Evolutionary conservation across 2,113 vertebrate species (phyloP).

Genomic region (Pycnonotus jocosus): DNA sequence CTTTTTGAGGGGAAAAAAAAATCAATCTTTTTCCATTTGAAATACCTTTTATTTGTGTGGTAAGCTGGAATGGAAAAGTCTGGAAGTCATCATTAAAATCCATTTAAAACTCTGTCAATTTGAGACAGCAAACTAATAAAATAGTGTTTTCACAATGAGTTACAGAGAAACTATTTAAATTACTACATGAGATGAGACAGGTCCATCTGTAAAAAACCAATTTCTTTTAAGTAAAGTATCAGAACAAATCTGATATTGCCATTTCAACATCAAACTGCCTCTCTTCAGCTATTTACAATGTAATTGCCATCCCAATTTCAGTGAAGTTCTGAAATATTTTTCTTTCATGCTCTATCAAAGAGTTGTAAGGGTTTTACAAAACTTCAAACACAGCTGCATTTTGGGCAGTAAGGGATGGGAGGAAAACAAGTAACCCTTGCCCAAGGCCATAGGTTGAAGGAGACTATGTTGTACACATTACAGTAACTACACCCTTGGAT

Average conservation of each 20-base stretch:
- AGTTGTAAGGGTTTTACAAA: background rate
- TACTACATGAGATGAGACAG: background rate
- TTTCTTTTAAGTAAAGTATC: slow-evolving; percentile 33
- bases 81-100: background rate
- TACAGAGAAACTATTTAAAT: slow-evolving; percentile 36
- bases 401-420: background rate
- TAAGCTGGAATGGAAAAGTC: background rate
- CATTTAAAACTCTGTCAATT: background rate
- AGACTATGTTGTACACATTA: background rate
- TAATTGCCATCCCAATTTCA: slow-evolving; percentile 27
- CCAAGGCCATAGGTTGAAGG: background rate
- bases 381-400: background rate
- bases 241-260: slow-evolving; percentile 32
- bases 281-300: slow-evolving; percentile 30
- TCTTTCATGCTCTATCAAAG: slow-evolving; percentile 32
- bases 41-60: background rate
- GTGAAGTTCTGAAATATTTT: slow-evolving; percentile 19
- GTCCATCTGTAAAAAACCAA: background rate
- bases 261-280: slow-evolving; percentile 35
- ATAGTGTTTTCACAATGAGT: background rate
- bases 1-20: background rate
- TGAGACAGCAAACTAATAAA: background rate
- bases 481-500: background rate
- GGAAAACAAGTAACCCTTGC: background rate
- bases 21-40: background rate